Base-by-base conservation (phyloP, 1,140 invertebrate genomes). In the Spodoptera frugiperda region DNA sequence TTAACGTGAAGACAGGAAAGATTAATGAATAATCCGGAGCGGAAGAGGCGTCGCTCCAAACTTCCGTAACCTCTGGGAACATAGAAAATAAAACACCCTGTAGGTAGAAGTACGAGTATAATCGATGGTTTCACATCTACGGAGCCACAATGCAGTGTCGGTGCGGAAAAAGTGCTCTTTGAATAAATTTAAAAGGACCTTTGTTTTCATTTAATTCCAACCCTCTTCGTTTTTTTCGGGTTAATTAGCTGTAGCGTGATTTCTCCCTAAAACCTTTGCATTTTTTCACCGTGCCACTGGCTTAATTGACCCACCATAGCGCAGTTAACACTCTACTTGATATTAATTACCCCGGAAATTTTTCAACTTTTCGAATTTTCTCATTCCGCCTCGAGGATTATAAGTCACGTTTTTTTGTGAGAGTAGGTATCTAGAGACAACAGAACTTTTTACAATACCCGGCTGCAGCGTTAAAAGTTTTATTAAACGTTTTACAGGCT, bases 341-440 rank as follows among this genome's bases (percentile, higher is more conserved):
- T 57, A 72, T 72, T 72, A 72, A 72, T 46, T 39, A 46, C 30
- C 17, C 25, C 33, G 53, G 51, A 11, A 55, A 72, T 72, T 72
- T 72, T 57, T 72, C 53, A 72, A 72, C 68, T 72, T 72, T 71
- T 54, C 33, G 48, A 72, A 57, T 72, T 72, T 57, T 72, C 68
- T 46, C 68, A 11, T 55, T 55, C 19, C 53, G 39, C 68, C n/a
- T 19, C 30, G 68, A 53, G 68, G 68, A 72, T 72, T 57, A 57
- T 72, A 72, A 72, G 68, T 72, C 51, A 72, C 44, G 33, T 46
- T 72, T 67, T 68, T 70, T 72, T 57, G 33, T 55, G 25, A 70
- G 39, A 70, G 48, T 53, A 54, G 25, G 14, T 15, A 61, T 39
- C 25, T 25, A 25, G 25, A 46, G 51, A 55, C 25, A 55, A 57